Base-by-base conservation (phyloP, 2,797 vertebrate species). In the Epinephelus awoara region DNA sequence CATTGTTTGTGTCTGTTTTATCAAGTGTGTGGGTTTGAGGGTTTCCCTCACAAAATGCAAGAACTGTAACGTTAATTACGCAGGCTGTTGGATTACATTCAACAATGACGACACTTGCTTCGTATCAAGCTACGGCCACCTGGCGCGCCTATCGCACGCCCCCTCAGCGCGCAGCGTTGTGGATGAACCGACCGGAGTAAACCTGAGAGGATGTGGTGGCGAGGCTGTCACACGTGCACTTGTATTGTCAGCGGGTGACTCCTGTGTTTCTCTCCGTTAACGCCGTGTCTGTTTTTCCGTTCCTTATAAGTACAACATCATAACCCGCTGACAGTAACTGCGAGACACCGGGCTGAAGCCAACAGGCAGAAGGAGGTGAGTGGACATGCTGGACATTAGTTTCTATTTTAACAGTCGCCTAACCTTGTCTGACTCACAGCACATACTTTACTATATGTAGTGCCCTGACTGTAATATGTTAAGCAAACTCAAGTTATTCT, bases 351-450 rank as follows among this genome's bases (percentile, higher is more conserved):
- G 2, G 47, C 19, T 14, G 58, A 44, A 6, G 23, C 7, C 40
- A 14, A 11, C 13, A 19, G 55, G 29, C 72, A 14, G 52, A 8
- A 9, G 18, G 58, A 47, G 74, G 74, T 69, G 25, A 77, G 74
- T 38, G 14, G 14, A 42, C 40, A 10, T 9, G 40, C 40, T 12
- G 40, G 40, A 42, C 40, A 12, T 42, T 10, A 12, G 40, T 42
- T 12, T 42, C 40, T 42, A 42, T 42, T 40, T 42, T 42, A 42
- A 42, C 11, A 10, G 9, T 11, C 1, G 11, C 40, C 40, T 42
- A 10, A 42, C 9, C 11, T 10, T 42, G 2, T 40, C 8, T 40
- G 34, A 42, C 40, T 9, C 9, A 42, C 40, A 42, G 6, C 40
- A 34, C 29, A 34, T 8, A 34, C 34, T 34, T 42, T 42, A 10